Evolutionary conservation across 2,113 vertebrate species (phyloP), one percentile per base, ranked within the genome.

Genomic region (Dipodomys spectabilis): DNA sequence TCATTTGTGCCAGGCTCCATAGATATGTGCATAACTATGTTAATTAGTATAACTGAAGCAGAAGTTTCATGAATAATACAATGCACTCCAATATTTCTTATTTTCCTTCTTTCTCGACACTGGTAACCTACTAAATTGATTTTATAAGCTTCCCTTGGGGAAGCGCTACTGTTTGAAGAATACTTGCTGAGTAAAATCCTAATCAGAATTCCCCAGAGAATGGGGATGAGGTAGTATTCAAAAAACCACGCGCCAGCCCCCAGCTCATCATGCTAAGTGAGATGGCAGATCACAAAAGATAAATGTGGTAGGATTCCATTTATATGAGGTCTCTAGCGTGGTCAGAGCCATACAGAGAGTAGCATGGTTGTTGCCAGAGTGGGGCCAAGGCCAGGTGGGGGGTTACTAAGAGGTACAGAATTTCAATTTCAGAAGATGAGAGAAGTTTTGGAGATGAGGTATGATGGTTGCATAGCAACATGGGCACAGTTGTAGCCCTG

Each of bases 151-250:
- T 53, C 32, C 84, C 19, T 82, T 73, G 69, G 79, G 60, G 88
- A 93, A 68, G 45, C 60, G 44, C 15, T 80, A 68, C 53, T 32
- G 89, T 35, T 60, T 74, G 75, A 93, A 92, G 81, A 94, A 73
- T 22, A 78, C n/a, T 22, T 53, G 30, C 62, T 78, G 75, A 88
- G 72, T 67, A 85, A 95, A 78, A 35, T 53, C 35, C 71, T 32
- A 39, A 69, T 53, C 74, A 69, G 60, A 68, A 45, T 53, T 88
- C 45, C 49, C 12, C 67, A 71, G 71, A 67, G 73, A 53, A 11
- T 28, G 28, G 18, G 23, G n/a, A 5, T 32, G 65, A 79, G 49
- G 45, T 72, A 16, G 72, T 16, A 64, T 69, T 79, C 79, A 75
- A 81, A 87, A 39, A 88, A 39, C 49, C 15, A 49, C 3, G 35